These are phyloP conservation scores for Nansenia antarctica DNA, from an alignment of 2,113 vertebrate species.

Conservation along the genomic window DNA sequence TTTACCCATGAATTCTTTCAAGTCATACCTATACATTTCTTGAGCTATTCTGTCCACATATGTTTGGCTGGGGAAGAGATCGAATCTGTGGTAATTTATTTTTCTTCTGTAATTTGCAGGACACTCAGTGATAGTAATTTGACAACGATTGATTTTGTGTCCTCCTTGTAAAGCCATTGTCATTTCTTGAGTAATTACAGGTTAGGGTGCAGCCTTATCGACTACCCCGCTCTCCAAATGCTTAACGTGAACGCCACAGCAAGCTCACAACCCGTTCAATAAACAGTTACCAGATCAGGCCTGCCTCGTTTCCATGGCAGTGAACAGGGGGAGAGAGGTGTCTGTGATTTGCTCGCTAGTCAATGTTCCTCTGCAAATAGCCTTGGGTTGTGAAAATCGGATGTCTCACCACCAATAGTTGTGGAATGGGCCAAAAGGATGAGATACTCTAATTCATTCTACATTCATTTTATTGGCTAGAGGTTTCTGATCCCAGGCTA, in stretches of 20 bases:
- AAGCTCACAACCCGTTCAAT: slow-evolving; percentile 52
- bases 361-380: slow-evolving; percentile 35
- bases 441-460: neutral
- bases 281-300: slow-evolving; percentile 57
- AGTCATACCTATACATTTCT: slow-evolving; percentile 12
- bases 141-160: slow-evolving; percentile 65
- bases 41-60: slow-evolving; percentile 25
- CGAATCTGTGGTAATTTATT: slow-evolving; percentile 53
- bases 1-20: slow-evolving; percentile 22
- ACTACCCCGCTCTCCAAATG: slow-evolving; percentile 42
- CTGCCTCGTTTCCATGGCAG: slow-evolving; percentile 23
- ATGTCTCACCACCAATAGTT: neutral
- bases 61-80: slow-evolving; percentile 42
- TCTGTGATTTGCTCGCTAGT: slow-evolving; percentile 43
- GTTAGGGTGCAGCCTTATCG: slow-evolving; percentile 62
- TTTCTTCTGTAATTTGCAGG: slow-evolving; percentile 64
- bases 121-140: slow-evolving; percentile 70
- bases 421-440: neutral
- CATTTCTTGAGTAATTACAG: slow-evolving; percentile 72
- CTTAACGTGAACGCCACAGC: slow-evolving; percentile 37
- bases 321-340: slow-evolving; percentile 36
- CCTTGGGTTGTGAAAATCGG: slow-evolving; percentile 19
- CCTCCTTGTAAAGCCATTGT: slow-evolving; percentile 54
- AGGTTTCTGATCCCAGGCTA: neutral
- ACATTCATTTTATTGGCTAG: neutral